Base-by-base conservation (phyloP, 1,140 invertebrate genomes). In the Solenopsis fugax region DNA sequence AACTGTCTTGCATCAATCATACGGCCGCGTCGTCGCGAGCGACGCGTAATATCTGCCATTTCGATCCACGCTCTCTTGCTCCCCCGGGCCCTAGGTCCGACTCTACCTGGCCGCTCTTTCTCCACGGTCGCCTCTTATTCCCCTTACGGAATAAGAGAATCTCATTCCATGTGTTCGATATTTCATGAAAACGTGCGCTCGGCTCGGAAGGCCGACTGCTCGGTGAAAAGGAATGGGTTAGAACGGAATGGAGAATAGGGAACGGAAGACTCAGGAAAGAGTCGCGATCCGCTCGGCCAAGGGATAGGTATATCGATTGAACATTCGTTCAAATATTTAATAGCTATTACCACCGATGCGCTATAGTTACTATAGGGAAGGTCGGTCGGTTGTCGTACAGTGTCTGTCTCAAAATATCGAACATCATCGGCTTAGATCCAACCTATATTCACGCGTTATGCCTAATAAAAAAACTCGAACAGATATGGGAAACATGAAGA, bases 261-360 rank as follows among this genome's bases (percentile, higher is more conserved):
- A 69, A 88, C 60, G 88, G 86, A 85, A 85, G 86, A 86, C 67
- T 88, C 76, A 13, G 69, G 76, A 86, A 81, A 89, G 88, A 89
- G 50, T 87, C 56, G 81, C 85, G 84, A 89, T 84, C 85, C 80
- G 87, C 88, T 85, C 67, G 86, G 75, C 65, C 86, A 87, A 90
- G 86, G 89, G 91, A 87, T 86, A 87, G 87, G 60, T 78, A 90
- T 93, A 94, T 94, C 93, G 93, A 94, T 94, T 94, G 93, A 93
- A 94, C 93, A 93, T 93, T 91, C 91, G 90, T 90, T 93, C 91
- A 93, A 94, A 93, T 94, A 93, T 94, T 94, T 93, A 93, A 93
- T 93, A 89, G 92, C 92, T 94, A 93, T 93, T 93, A 93, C 92
- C 78, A 81, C 58, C 45, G 77, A 65, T 90, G 64, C 71, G 73